Base-by-base conservation (phyloP, 2,113 vertebrate genomes). In the Melanostigma gelatinosum region DNA sequence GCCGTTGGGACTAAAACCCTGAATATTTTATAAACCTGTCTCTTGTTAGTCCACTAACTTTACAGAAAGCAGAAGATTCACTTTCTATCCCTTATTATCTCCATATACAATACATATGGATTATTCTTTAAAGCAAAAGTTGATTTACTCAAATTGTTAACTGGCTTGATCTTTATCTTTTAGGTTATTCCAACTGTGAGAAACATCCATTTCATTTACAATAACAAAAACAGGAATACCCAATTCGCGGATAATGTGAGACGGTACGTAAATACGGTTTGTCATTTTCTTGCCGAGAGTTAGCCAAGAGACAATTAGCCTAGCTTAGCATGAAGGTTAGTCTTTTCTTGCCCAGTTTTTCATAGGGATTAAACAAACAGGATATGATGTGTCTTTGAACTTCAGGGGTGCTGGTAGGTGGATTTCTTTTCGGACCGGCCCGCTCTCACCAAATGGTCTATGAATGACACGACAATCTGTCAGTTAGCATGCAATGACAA, bases 301-400 rank as follows among this genome's bases (percentile, higher is more conserved):
- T 50, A 50, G 46, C 46, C 46, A 18, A 24, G 24, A 58, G 42
- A 65, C 44, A 36, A 34, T 44, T 58, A 11, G 24, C 18, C 34
- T 68, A 64, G 65, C 18, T 75, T 57, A 58, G 65, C 36, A 61
- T 67, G 22, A 83, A 58, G 61, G 11, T 27, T 8, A 0, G 11
- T 44, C 40, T 55, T 73, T 54, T 42, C 55, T 40, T 68, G 40
- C 40, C 38, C 7, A 9, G 15, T 32, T 34, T 10, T 20, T 36
- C 13, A 32, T 20, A 36, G 29, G 13, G 46, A 48, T 48, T 48
- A 34, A 74, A 79, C 38, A 74, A 74, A 57, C 70, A 69, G 61
- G n/a, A 57, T 55, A 20, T 3, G 2, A 22, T 16, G 22, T 38
- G 36, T 68, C 20, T n/a, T 58, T 58, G 27, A 58, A 58, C 27